phyloP scores from a whole-genome alignment of 2,888 invertebrate species.

The Lacanobia oleracea region DNA sequence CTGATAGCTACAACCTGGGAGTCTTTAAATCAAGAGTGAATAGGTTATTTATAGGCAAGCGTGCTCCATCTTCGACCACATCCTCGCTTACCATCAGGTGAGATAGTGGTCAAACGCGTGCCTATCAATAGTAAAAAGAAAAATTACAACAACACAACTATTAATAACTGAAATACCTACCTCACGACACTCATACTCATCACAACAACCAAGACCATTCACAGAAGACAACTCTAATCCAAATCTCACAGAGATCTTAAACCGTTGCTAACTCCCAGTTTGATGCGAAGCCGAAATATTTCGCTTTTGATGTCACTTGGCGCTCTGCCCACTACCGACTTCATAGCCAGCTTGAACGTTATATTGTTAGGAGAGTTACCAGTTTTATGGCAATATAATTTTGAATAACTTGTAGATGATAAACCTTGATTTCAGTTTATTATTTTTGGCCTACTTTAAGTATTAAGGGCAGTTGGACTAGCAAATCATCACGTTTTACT shows the following conservation, averaged over 20 bases:
- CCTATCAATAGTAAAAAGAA: too few relatives aligned
- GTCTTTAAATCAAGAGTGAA: too few relatives aligned
- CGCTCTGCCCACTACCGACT: constrained; percentile 32
- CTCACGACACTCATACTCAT: not conserved
- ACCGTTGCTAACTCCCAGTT: constrained; percentile 3
- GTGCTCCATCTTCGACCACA: too few relatives aligned
- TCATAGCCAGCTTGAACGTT: constrained; percentile 12
- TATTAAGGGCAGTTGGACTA: not conserved
- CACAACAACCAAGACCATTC: not conserved
- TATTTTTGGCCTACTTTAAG: constrained; percentile 5
- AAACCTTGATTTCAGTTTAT: constrained; percentile 20
- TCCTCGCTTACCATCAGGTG: too few relatives aligned
- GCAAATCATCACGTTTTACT: not conserved
- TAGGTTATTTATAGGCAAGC: too few relatives aligned
- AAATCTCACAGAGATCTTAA: not conserved
- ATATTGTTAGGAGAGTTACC: not conserved
- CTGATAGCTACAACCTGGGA: too few relatives aligned
- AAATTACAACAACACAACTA: too few relatives aligned
- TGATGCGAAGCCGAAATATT: constrained; percentile 28
- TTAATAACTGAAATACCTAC: not conserved
- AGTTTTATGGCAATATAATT: constrained; percentile 26
- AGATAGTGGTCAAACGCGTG: too few relatives aligned
- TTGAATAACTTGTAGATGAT: constrained; percentile 10
- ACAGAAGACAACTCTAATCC: constrained; percentile 5
- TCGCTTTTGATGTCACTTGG: constrained; percentile 50